These are phyloP conservation scores for Cylloceria caligata DNA, from an alignment of 2,888 invertebrate species.

Conservation along the genomic window DNA sequence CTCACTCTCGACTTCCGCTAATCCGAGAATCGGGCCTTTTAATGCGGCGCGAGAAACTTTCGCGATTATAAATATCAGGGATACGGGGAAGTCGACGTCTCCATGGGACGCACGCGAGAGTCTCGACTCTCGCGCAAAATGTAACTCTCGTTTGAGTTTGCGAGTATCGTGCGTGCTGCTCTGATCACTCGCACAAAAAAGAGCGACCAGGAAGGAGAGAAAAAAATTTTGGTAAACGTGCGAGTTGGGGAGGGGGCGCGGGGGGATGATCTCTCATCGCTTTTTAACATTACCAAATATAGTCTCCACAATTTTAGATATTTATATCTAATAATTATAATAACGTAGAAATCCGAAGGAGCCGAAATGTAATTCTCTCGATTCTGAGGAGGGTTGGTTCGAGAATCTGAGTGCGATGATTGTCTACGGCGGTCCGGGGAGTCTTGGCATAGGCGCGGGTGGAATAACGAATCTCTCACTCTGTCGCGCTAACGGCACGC, in stretches of 20 bases:
- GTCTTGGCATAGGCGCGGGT: constrained; percentile 15
- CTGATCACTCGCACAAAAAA: constrained; percentile 14
- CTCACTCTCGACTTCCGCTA: constrained; percentile 84
- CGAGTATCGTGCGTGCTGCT: not conserved
- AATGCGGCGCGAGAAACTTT: constrained; percentile 82
- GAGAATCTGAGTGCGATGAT: constrained; percentile 23
- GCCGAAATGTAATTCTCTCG: constrained; percentile 46
- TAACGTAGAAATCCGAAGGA: not conserved
- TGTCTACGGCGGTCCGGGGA: constrained; percentile 45
- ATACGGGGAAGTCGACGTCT: constrained; percentile 80
- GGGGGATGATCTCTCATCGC: not conserved
- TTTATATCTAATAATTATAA: not conserved
- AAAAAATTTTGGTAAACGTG: too few relatives aligned
- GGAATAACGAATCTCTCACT: constrained; percentile 31
- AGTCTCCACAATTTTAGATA: not conserved
- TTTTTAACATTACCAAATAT: constrained; percentile 5
- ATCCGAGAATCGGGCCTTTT: constrained; percentile 85
- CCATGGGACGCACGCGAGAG: constrained; percentile 71
- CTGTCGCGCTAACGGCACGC: constrained; percentile 42
- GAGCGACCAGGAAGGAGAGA: constrained; percentile 1
- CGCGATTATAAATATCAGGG: constrained; percentile 85
- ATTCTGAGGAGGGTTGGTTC: not conserved
- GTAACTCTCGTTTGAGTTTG: constrained; percentile 11
- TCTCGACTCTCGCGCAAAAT: constrained; percentile 69
- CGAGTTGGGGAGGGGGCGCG: too few relatives aligned